Percentiles rank a stretch among this genome's conserved stretches.
Conservation (phyloP, 2,888 invertebrate genomes). For the Mystacides longicornis region DNA sequence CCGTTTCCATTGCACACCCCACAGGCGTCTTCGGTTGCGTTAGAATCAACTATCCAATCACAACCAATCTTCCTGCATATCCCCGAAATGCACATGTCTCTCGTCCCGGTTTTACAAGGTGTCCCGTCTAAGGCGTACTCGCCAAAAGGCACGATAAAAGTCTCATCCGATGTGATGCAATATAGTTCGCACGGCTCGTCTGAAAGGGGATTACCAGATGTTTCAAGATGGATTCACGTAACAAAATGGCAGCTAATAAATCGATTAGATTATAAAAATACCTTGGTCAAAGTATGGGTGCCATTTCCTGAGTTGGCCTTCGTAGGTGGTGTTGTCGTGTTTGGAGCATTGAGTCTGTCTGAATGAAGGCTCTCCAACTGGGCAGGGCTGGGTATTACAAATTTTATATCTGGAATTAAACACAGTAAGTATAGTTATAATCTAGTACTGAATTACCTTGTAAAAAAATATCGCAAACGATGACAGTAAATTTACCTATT, state of each 20-base stretch:
- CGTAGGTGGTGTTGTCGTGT: constrained; percentile 60
- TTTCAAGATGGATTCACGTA: not conserved
- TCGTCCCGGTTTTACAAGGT: constrained; percentile 70
- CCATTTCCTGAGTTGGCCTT: constrained; percentile 61
- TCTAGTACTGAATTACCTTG: no score
- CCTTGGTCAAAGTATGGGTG: constrained; percentile 67
- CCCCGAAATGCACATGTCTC: constrained; percentile 73
- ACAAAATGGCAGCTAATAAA: constrained; percentile 37
- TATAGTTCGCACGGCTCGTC: constrained; percentile 74
- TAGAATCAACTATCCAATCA: constrained; percentile 80
- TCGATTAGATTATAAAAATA: constrained; percentile 61
- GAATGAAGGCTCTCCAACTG: constrained; percentile 61
- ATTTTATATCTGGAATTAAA: constrained; percentile 55
- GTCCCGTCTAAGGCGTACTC: constrained; percentile 78
- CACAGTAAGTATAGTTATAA: no score
- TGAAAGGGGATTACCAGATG: not conserved
- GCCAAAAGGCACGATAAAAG: constrained; percentile 65
- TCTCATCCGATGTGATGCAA: constrained; percentile 70
- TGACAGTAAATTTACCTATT: no score
- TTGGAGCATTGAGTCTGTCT: constrained; percentile 69
- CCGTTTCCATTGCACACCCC: constrained; percentile 83
- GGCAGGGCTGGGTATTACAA: constrained; percentile 73
- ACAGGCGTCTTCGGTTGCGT: constrained; percentile 72
- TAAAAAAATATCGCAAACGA: no score
- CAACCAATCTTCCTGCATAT: constrained; percentile 79